These are phyloP conservation scores for Aulostomus chinensis DNA, from an alignment of 2,797 vertebrate genomes.

Conservation along the genomic window DNA sequence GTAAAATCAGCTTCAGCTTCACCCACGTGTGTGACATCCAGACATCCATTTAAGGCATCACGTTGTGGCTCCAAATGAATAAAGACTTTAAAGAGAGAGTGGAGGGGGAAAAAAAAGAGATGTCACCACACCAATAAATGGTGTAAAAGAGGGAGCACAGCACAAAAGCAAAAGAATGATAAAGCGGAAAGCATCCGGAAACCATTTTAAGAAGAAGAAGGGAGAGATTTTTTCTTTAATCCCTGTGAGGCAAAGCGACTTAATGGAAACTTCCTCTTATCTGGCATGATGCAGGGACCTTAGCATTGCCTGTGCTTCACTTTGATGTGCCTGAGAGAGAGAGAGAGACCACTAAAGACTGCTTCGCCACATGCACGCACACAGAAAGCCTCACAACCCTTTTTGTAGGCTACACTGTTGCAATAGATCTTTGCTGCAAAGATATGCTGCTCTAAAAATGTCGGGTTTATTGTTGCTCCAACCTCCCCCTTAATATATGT, in stretches of 20 bases:
- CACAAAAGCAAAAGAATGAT: conserved; percentile 52
- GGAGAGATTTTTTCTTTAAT: conserved; percentile 61
- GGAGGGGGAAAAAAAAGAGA: conserved; percentile 32
- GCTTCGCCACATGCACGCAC: conserved; percentile 47
- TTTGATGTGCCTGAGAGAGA: conserved; percentile 74
- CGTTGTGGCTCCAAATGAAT: conserved; percentile 30
- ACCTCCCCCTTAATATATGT: conserved; percentile 11
- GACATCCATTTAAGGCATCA: conserved; percentile 13
- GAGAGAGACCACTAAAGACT: conserved; percentile 42
- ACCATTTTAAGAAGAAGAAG: conserved; percentile 54
- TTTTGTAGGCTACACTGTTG: conserved; percentile 42
- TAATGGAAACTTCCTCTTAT: conserved; percentile 80
- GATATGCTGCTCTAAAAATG: conserved; percentile 44
- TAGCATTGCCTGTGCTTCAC: conserved; percentile 65
- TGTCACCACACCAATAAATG: conserved; percentile 58
- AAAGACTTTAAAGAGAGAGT: conserved; percentile 27
- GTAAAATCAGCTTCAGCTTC: no score
- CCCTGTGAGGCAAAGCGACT: conserved; percentile 70
- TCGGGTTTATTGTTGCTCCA: conserved; percentile 35
- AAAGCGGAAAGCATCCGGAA: conserved; percentile 44
- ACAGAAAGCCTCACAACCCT: conserved; percentile 37
- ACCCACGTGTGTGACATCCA: conserved; percentile 8
- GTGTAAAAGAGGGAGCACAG: conserved; percentile 30
- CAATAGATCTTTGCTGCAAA: conserved; percentile 47
- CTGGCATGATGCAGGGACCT: conserved; percentile 71